Percentiles rank a stretch among this genome's conserved stretches.
Evolutionary conservation across 2,113 vertebrate species (phyloP).

Genomic region (Hiodon tergisus): DNA sequence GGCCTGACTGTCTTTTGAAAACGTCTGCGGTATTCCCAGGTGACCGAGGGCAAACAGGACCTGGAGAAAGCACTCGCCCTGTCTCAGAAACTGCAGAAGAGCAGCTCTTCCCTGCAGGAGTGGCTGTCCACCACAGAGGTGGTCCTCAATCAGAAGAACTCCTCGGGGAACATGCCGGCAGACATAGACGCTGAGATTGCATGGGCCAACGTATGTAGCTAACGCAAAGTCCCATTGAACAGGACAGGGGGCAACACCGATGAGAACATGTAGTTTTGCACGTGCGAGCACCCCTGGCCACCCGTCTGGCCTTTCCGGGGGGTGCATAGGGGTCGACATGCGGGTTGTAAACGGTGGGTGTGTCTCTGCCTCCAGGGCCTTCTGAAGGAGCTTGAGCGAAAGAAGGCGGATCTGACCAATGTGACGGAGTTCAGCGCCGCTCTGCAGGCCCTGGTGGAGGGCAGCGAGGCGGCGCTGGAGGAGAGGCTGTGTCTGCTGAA

Average conservation of each 20-base stretch:
- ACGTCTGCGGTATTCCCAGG: conserved; percentile 55
- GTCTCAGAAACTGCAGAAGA: conserved; percentile 76
- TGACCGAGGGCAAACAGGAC: conserved; percentile 92
- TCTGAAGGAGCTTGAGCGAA: conserved; percentile 83
- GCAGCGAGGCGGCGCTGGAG: conserved; percentile 73
- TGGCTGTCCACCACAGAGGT: conserved; percentile 76
- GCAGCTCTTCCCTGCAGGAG: conserved; percentile 69
- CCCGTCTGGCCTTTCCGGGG: neutral
- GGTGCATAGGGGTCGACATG: neutral
- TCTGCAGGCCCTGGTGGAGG: conserved; percentile 79
- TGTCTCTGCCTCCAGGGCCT: conserved; percentile 63
- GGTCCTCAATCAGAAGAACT: conserved; percentile 76
- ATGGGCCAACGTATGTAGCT: conserved; percentile 83
- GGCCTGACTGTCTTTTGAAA: neutral
- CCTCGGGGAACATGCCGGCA: conserved; percentile 69
- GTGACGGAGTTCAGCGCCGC: conserved; percentile 78
- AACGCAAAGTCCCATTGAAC: neutral
- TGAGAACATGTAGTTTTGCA: no score
- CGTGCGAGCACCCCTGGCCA: no score
- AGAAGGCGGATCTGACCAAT: conserved; percentile 71
- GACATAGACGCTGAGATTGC: conserved; percentile 83
- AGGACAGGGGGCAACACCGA: neutral
- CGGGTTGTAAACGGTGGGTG: neutral
- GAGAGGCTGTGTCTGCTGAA: conserved; percentile 78
- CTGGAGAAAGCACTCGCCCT: conserved; percentile 81